Conservation (phyloP, 2,113 vertebrate genomes). For the Xenus cinereus region DNA sequence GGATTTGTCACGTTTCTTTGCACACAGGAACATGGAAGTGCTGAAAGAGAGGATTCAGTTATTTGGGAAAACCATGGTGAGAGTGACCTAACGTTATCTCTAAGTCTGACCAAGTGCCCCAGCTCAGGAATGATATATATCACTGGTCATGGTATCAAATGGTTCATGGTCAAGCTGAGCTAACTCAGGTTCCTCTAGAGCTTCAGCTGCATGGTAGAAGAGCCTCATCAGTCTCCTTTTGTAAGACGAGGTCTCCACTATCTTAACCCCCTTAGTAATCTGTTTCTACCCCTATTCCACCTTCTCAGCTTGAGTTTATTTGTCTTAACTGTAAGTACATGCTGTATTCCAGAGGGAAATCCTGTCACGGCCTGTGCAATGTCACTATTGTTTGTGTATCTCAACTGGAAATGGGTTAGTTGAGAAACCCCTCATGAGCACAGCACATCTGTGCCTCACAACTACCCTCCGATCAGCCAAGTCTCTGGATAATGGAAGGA, state of each 20-base stretch:
- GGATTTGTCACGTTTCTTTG: not conserved
- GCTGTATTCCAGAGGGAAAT: not conserved
- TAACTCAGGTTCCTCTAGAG: not conserved
- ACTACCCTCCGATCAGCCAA: rapidly evolving
- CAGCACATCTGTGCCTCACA: not conserved
- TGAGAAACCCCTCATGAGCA: not conserved
- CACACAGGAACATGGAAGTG: not conserved
- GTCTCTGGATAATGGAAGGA: not conserved
- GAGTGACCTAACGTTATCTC: not conserved
- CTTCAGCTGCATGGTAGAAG: not conserved
- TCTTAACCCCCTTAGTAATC: not conserved
- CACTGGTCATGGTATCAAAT: not conserved
- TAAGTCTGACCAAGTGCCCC: not conserved
- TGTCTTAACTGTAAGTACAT: not conserved
- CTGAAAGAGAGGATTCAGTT: not conserved
- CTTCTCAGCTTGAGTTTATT: not conserved
- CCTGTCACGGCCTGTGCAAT: rapidly evolving
- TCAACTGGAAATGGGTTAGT: not conserved
- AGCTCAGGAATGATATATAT: not conserved
- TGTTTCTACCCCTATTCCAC: not conserved
- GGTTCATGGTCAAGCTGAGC: not conserved
- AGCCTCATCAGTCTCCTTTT: not conserved
- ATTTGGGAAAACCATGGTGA: not conserved
- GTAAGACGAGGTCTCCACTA: not conserved
- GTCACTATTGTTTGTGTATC: not conserved